Conservation (phyloP, 2,888 invertebrate genomes). For the Dioctria rufipes region DNA sequence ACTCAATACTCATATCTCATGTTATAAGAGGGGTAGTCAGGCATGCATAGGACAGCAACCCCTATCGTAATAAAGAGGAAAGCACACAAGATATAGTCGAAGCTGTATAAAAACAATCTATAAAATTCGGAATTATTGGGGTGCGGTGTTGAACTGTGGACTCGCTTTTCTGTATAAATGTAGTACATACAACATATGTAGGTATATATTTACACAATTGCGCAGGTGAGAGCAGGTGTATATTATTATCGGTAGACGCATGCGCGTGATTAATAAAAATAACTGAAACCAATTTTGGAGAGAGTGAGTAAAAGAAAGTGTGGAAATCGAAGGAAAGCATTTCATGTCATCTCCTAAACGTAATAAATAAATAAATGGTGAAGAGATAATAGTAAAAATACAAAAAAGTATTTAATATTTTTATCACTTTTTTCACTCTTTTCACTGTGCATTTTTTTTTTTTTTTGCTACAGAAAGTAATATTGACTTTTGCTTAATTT, state of each 20-base stretch:
- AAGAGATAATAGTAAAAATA: background rate
- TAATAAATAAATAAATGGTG: background rate
- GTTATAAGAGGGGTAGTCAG: background rate
- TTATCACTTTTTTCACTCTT: too few relatives aligned
- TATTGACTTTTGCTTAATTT: background rate
- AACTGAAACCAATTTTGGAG: background rate
- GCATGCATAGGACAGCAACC: constrained; percentile 4
- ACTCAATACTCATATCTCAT: background rate
- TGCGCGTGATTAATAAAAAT: constrained; percentile 48
- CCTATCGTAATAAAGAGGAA: constrained; percentile 13
- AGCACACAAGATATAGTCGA: background rate
- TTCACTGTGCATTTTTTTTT: too few relatives aligned
- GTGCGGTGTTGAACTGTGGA: constrained; percentile 5
- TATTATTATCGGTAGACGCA: background rate
- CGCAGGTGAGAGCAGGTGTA: constrained; percentile 53
- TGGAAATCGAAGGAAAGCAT: constrained; percentile 7
- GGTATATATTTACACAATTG: constrained; percentile 9
- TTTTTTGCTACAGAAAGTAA: too few relatives aligned
- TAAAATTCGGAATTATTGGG: constrained; percentile 9
- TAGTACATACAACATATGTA: background rate
- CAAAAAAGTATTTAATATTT: too few relatives aligned
- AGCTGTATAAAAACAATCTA: background rate
- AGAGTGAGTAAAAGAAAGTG: constrained; percentile 6
- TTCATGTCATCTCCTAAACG: constrained; percentile 4
- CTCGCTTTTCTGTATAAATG: constrained; percentile 1